phyloP scores from a whole-genome alignment of 1,140 invertebrate genomes.

The Meteorus sp. region DNA sequence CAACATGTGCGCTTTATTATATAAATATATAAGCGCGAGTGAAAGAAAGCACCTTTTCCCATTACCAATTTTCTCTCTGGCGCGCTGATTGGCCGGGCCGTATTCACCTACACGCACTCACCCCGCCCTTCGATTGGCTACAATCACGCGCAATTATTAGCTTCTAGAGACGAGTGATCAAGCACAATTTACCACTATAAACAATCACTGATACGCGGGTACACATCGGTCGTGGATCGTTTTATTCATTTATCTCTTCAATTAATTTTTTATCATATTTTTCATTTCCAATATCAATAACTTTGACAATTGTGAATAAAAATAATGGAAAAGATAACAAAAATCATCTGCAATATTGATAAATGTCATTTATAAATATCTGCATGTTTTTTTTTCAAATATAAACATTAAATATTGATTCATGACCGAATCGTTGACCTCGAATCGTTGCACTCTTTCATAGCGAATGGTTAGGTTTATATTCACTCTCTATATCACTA shows the following conservation, averaged over 20 bases:
- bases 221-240: conserved; percentile 15
- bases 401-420: neutral
- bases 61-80: no score
- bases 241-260: neutral
- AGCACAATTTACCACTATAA: conserved; percentile 11
- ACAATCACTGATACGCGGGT: neutral
- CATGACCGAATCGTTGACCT: conserved; percentile 22
- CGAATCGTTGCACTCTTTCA: conserved; percentile 8
- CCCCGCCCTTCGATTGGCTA: conserved; percentile 27
- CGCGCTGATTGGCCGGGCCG: conserved; percentile 24
- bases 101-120: conserved; percentile 24
- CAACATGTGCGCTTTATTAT: conserved; percentile 20
- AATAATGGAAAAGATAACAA: no score
- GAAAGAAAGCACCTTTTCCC: conserved; percentile 10
- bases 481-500: neutral
- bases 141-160: conserved; percentile 24
- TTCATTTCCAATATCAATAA: neutral
- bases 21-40: conserved; percentile 1
- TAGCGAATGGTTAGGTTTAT: conserved; percentile 25
- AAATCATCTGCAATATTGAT: no score
- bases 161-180: conserved; percentile 25
- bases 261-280: no score
- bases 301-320: neutral
- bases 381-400: no score
- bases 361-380: no score